phyloP scores from a whole-genome alignment of 2,888 invertebrate species.

The Lasioglossum malachurum region DNA sequence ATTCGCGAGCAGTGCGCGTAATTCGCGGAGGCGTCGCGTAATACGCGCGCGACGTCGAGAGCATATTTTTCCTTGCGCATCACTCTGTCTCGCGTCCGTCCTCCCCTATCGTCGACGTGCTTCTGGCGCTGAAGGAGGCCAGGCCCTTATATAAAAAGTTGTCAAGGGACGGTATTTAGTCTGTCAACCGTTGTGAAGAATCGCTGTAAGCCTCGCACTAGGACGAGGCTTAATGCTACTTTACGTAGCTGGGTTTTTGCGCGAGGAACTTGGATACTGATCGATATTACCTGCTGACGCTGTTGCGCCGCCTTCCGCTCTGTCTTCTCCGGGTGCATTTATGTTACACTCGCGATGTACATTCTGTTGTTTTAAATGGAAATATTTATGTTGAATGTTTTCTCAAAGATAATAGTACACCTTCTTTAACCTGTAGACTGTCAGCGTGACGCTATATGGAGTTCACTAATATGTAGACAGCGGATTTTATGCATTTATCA shows the following conservation, averaged over 20 bases:
- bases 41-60: conserved; percentile 66
- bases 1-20: conserved; percentile 7
- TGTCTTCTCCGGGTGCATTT: background rate
- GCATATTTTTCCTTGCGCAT: conserved; percentile 67
- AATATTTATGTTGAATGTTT: background rate
- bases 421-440: too few relatives aligned
- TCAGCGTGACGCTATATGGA: too few relatives aligned
- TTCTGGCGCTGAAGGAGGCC: conserved; percentile 39
- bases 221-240: conserved; percentile 45
- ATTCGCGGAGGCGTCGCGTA: conserved; percentile 64
- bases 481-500: too few relatives aligned
- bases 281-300: conserved; percentile 32
- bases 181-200: conserved; percentile 73
- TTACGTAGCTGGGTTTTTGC: conserved; percentile 35
- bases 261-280: conserved; percentile 27
- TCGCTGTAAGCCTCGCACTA: conserved; percentile 56
- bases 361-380: background rate
- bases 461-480: too few relatives aligned
- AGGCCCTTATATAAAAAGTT: conserved; percentile 68
- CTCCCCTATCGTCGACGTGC: conserved; percentile 33
- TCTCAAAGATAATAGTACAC: too few relatives aligned
- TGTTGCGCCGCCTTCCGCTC: background rate
- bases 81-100: conserved; percentile 30
- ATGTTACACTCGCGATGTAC: background rate
- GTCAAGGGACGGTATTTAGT: conserved; percentile 72